Conservation (phyloP, 92 coral and sea anemone species). For the Epizoanthus rinbou region DNA sequence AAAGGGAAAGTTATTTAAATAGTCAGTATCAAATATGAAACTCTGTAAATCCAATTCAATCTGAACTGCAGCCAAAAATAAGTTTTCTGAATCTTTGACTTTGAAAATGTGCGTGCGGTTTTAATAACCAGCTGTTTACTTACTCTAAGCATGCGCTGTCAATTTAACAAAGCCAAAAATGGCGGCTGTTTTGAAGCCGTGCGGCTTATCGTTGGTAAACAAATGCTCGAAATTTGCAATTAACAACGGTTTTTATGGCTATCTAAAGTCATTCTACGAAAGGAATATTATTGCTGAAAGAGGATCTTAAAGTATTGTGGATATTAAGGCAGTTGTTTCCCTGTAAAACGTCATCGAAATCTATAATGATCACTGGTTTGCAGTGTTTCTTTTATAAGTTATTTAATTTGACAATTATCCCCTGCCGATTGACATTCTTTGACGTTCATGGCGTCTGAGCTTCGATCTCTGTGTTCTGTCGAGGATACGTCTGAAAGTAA, state of each 20-base stretch:
- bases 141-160: constrained; percentile 44
- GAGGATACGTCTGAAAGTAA: constrained; percentile 24
- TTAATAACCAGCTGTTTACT: constrained; percentile 40
- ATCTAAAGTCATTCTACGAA: constrained; percentile 41
- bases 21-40: neutral
- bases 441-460: constrained; percentile 30
- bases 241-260: constrained; percentile 67
- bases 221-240: constrained; percentile 57
- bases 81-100: neutral
- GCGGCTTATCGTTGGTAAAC: constrained; percentile 59
- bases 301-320: neutral
- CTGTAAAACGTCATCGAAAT: neutral
- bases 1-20: neutral
- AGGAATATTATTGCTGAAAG: constrained; percentile 11
- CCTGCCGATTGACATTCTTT: constrained; percentile 1
- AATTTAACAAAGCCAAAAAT: constrained; percentile 45
- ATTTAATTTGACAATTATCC: constrained; percentile 32
- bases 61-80: too few species aligned
- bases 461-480: neutral
- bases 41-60: too few species aligned
- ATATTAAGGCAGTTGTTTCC: neutral
- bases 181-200: constrained; percentile 79
- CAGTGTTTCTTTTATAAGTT: neutral
- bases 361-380: constrained; percentile 10
- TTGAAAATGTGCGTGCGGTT: constrained; percentile 10